A percentile compares a stretch with the other conserved stretches of the same genome.
Evolutionary conservation across 2,888 invertebrate species (phyloP).

Genomic region (Heliconius cydno): DNA sequence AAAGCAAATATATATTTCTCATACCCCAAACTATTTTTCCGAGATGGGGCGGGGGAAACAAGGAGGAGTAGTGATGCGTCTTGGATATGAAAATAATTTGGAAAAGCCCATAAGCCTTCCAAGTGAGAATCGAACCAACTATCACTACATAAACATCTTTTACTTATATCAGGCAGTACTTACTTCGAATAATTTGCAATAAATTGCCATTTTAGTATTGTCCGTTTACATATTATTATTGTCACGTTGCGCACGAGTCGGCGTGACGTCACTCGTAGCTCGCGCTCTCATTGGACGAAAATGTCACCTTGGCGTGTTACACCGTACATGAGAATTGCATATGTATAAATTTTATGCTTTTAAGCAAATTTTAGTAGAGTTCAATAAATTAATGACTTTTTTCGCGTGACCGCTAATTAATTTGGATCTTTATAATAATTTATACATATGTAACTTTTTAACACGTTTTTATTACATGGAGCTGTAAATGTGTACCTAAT

Average conservation of each 20-base stretch:
- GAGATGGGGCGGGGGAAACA: no score
- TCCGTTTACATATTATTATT: slow-evolving; percentile 12
- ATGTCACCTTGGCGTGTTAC: slow-evolving; percentile 41
- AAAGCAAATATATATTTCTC: no score
- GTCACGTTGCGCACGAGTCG: slow-evolving; percentile 35
- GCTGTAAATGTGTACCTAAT: no score
- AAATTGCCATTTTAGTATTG: slow-evolving; percentile 15
- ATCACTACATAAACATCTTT: neutral
- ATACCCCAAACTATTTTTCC: no score
- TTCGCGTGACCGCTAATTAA: no score
- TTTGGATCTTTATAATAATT: no score
- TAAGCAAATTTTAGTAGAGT: slow-evolving; percentile 1
- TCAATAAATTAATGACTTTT: no score
- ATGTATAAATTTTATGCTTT: slow-evolving; percentile 24
- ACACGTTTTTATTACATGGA: no score
- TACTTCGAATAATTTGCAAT: neutral
- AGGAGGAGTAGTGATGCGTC: neutral
- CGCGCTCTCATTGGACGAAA: slow-evolving; percentile 40
- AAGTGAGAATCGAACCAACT: neutral
- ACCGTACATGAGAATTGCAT: slow-evolving; percentile 24
- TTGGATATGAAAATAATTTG: neutral
- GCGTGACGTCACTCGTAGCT: slow-evolving; percentile 37
- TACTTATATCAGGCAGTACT: neutral
- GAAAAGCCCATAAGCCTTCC: neutral
- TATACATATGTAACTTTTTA: no score